These are phyloP conservation scores for Dermatemys mawii DNA, from an alignment of 2,113 vertebrate genomes.

Conservation along the genomic window DNA sequence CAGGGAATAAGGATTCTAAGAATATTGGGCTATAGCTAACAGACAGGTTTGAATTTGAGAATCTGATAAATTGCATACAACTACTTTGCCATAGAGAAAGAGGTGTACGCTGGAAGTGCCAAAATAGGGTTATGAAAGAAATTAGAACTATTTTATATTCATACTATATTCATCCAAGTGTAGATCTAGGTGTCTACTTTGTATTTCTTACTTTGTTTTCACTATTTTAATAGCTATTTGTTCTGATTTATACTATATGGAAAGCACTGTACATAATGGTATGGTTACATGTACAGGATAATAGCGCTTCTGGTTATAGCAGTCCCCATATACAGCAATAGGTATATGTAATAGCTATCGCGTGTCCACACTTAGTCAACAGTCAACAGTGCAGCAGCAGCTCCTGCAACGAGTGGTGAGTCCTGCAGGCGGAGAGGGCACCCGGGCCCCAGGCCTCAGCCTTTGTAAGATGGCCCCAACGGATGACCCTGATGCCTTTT, in stretches of 20 bases:
- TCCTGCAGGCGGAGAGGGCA: too few species aligned
- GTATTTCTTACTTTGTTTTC: not conserved
- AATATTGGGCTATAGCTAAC: not conserved
- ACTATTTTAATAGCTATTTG: not conserved
- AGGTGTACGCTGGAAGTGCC: not conserved
- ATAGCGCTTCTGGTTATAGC: too few species aligned
- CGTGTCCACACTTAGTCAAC: too few species aligned
- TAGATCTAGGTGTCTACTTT: not conserved
- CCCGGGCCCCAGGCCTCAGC: too few species aligned
- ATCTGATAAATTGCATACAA: accelerated
- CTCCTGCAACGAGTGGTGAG: too few species aligned
- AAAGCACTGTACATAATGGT: not conserved
- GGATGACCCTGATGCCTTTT: too few species aligned
- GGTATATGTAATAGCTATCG: too few species aligned
- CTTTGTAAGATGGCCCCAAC: too few species aligned
- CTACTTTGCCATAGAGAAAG: not conserved
- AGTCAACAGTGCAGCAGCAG: too few species aligned
- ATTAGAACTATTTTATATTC: not conserved
- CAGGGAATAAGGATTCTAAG: not conserved
- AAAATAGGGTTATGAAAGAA: not conserved
- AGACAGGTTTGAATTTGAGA: not conserved
- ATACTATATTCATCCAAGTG: not conserved
- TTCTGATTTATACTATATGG: not conserved
- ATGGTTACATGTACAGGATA: too few species aligned
- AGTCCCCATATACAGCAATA: too few species aligned